A percentile compares a stretch with the other conserved stretches of the same genome.
Conservation (phyloP, 2,797 vertebrate species). For the Muraenolepis orangiensis region DNA sequence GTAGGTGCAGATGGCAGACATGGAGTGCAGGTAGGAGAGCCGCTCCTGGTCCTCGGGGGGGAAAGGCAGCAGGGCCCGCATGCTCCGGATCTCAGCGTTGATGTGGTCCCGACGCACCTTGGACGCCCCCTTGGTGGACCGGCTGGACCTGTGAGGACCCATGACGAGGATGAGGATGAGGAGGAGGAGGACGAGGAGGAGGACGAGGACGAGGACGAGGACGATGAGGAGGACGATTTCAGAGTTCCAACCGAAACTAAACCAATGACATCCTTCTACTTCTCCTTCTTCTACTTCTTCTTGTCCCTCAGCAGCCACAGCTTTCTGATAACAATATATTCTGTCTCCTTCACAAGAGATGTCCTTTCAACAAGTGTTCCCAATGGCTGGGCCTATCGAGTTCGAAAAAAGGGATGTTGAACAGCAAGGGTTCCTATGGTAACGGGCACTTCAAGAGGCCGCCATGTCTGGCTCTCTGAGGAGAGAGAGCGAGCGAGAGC, state of each 20-base stretch:
- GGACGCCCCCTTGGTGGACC: slow-evolving; percentile 88
- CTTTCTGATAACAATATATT: not conserved
- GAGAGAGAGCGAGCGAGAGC: slow-evolving; percentile 8
- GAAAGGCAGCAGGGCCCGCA: slow-evolving; percentile 81
- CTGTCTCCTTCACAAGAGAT: too few species aligned
- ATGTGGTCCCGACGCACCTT: slow-evolving; percentile 86
- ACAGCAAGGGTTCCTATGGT: slow-evolving; percentile 62
- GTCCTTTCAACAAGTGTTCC: not conserved
- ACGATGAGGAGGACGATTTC: not conserved
- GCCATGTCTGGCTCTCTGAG: slow-evolving; percentile 35
- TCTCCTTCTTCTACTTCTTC: not conserved
- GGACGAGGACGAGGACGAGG: not conserved
- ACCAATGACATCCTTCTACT: not conserved
- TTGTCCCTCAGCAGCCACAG: too few species aligned
- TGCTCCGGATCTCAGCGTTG: slow-evolving; percentile 78
- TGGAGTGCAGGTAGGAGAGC: slow-evolving; percentile 86
- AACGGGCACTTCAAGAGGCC: slow-evolving; percentile 51
- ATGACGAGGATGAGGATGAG: slow-evolving; percentile 34
- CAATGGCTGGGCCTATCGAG: not conserved
- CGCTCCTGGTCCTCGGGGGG: slow-evolving; percentile 71
- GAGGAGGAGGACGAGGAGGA: not conserved
- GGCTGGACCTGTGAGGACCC: slow-evolving; percentile 80
- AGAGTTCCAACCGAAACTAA: not conserved
- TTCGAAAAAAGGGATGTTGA: slow-evolving; percentile 21
- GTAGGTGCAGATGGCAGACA: slow-evolving; percentile 80